Conservation (phyloP, 2,888 invertebrate genomes). For the Sepioteuthis lessoniana region DNA sequence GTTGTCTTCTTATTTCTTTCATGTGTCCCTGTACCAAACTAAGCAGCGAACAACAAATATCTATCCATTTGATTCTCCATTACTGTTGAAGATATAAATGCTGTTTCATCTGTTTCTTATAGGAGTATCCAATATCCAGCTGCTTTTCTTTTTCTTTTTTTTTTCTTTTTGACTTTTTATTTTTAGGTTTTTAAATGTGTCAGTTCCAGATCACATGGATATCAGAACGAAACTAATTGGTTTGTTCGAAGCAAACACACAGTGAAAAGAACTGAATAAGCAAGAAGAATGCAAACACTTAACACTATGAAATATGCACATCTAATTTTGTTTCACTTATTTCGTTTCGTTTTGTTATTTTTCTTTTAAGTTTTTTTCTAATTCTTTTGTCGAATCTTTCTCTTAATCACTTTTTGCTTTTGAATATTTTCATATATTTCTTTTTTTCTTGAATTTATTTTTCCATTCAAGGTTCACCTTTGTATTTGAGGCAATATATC, state of each 20-base stretch:
- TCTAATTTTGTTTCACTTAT: background rate
- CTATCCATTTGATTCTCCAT: too few relatives aligned
- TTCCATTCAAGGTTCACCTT: background rate
- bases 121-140: background rate
- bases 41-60: too few relatives aligned
- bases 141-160: background rate
- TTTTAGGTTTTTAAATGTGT: background rate
- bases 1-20: too few relatives aligned
- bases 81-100: too few relatives aligned
- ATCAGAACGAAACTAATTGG: background rate
- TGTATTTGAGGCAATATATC: background rate
- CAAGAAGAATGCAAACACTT: background rate
- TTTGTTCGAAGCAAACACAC: background rate
- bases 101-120: too few relatives aligned
- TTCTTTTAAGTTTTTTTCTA: background rate
- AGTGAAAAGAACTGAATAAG: background rate
- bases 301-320: background rate
- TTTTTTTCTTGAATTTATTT: background rate
- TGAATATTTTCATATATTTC: background rate
- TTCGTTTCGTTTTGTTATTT: background rate
- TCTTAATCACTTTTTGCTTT: background rate
- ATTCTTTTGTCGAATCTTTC: background rate
- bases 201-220: background rate
- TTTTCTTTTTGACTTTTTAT: too few relatives aligned
- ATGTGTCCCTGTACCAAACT: too few relatives aligned